Conservation (phyloP, 2,113 vertebrate species). For the Perccottus glenii region DNA sequence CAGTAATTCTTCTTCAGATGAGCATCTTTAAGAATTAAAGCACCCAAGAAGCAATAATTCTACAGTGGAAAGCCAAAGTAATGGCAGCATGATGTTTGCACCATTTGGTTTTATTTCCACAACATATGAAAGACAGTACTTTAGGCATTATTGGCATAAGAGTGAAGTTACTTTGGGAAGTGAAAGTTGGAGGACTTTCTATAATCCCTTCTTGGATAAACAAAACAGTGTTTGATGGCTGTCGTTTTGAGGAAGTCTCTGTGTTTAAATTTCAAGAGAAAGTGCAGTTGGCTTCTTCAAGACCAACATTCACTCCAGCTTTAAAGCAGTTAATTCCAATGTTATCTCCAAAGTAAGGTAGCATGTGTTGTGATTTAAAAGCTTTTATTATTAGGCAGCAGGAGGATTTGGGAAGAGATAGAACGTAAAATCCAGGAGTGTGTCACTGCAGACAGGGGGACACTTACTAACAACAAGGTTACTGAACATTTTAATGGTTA, state of each 20-base stretch:
- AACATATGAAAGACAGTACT: slow-evolving; percentile 1
- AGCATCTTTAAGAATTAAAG: slow-evolving; percentile 5
- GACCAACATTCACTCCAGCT: background rate
- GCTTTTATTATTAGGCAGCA: no score
- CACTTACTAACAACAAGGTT: no score
- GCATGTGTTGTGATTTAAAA: no score
- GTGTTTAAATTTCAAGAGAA: background rate
- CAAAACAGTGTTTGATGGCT: slow-evolving; percentile 7
- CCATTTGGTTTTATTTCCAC: background rate
- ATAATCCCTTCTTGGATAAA: slow-evolving; percentile 3
- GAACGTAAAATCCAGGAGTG: no score
- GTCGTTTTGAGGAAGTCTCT: background rate
- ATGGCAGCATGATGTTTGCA: slow-evolving; percentile 19
- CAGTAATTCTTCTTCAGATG: slow-evolving; percentile 18
- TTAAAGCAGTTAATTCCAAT: background rate
- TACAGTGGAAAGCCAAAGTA: slow-evolving; percentile 2
- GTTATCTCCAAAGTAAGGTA: background rate
- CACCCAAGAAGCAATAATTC: background rate
- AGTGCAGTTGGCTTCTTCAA: background rate
- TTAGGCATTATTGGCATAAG: background rate
- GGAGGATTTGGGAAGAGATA: no score
- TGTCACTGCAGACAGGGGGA: no score
- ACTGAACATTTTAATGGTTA: no score
- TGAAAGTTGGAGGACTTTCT: slow-evolving; percentile 3
- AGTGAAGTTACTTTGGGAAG: slow-evolving; percentile 3